A percentile compares a stretch with the other conserved stretches of the same genome.
These are phyloP conservation scores for Sander vitreus DNA, from an alignment of 2,113 vertebrate species.

Conservation along the genomic window DNA sequence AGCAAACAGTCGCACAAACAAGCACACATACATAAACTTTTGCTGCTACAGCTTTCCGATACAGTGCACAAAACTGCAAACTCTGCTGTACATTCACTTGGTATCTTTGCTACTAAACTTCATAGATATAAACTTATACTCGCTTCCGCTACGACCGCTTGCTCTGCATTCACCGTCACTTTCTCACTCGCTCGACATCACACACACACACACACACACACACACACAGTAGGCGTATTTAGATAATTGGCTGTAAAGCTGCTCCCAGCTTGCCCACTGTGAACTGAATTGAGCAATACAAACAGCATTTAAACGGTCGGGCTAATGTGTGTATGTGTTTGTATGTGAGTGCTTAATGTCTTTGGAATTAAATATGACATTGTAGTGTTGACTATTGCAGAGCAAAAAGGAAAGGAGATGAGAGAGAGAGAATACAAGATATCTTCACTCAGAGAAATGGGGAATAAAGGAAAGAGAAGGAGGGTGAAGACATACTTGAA, in stretches of 20 bases:
- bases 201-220: constrained; percentile 2
- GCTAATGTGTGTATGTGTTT: constrained; percentile 12
- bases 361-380: constrained; percentile 41
- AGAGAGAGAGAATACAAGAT: neutral
- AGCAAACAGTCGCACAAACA: constrained; percentile 47
- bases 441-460: neutral
- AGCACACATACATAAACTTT: neutral
- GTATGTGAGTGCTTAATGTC: constrained; percentile 10
- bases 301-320: constrained; percentile 50
- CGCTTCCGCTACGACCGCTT: too few relatives aligned
- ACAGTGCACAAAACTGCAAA: too few relatives aligned
- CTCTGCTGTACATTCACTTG: too few relatives aligned
- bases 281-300: constrained; percentile 64
- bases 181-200: neutral
- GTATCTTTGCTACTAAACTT: too few relatives aligned
- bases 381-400: constrained; percentile 5
- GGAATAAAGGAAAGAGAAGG: neutral
- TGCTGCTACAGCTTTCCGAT: too few relatives aligned
- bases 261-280: constrained; percentile 71
- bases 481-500: neutral
- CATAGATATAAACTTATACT: too few relatives aligned
- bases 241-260: constrained; percentile 65
- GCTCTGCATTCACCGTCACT: too few relatives aligned
- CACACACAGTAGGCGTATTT: constrained; percentile 48
- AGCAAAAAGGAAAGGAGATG: constrained; percentile 3